Base-by-base conservation (phyloP, 2,888 invertebrate genomes). In the Tachina grossa region DNA sequence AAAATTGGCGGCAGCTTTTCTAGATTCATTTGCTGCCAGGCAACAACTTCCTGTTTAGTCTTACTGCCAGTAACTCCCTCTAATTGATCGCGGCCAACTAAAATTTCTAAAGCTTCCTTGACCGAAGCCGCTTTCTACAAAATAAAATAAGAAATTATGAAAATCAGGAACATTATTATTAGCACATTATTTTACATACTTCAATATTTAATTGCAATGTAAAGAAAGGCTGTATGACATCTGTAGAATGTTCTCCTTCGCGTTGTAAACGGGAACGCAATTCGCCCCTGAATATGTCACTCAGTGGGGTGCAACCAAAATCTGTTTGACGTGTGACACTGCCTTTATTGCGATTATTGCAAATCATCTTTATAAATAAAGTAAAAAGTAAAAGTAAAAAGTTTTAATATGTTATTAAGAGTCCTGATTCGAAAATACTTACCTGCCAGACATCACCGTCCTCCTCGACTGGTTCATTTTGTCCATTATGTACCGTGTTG, bases 221-320 rank as follows among this genome's bases (percentile, higher is more conserved):
- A 92, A 98, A 98, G 94, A 99, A 99, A 1, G 98, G 98, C 92
- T 98, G 97, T 87, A 98, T 96, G 88, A 97, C 97, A 91, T 98
- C 98, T 0, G 98, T 97, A 88, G 96, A 95, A 88, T 93, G 92
- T 88, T 93, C 93, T 13, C 93, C 92, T 90, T 95, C 95, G 83
- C 97, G 94, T 88, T 96, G 96, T 85, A 98, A 94, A 13, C 97
- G 95, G 59, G 97, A 97, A 84, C 98, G 95, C 87, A 98, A 94
- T 90, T 97, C 96, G 63, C 99, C 99, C 87, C 97, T 96, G 93
- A 99, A 98, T 87, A 99, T 97, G 90, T 97, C 97, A 55, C 97
- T 97, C 16, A 99, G 94, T 0, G 98, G 98, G 47, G 98, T 97
- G 89, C 96, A 95, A 66, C 95, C 95, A 93, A 96, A 95, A 89